These are phyloP conservation scores for Eira barbara DNA, from an alignment of 2,113 vertebrate genomes.

Conservation along the genomic window DNA sequence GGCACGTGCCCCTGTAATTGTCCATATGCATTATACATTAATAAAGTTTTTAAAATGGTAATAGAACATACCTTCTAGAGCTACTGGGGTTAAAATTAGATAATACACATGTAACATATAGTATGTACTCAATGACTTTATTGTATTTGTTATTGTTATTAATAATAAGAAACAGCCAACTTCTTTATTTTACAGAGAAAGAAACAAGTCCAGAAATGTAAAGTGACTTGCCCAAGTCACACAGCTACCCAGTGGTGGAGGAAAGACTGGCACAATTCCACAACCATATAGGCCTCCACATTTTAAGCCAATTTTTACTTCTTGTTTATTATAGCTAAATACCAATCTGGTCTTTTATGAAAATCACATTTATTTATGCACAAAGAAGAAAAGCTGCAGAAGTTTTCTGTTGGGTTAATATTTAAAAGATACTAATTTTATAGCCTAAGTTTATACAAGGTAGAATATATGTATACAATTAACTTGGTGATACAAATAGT, in stretches of 20 bases:
- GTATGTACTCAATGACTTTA: not conserved
- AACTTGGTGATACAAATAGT: not conserved
- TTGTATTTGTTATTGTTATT: not conserved
- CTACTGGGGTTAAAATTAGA: not conserved
- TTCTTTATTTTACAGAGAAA: not conserved
- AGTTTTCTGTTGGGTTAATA: not conserved
- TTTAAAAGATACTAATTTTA: not conserved
- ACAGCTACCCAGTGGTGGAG: not conserved
- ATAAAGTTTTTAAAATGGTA: not conserved
- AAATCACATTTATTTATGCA: not conserved
- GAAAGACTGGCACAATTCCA: not conserved
- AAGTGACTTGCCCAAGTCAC: not conserved
- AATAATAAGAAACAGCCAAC: not conserved
- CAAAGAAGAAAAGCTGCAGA: not conserved
- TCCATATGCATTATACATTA: not conserved
- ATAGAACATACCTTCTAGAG: not conserved
- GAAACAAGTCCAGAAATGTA: not conserved
- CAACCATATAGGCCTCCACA: not conserved
- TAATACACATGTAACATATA: not conserved
- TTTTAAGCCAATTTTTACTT: constrained; percentile 16
- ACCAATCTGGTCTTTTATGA: not conserved
- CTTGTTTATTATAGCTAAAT: not conserved
- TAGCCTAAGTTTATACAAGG: not conserved
- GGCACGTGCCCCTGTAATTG: not conserved
- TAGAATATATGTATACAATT: not conserved